These are phyloP conservation scores for Varroa destructor DNA, from an alignment of 1,140 invertebrate genomes.

Conservation along the genomic window DNA sequence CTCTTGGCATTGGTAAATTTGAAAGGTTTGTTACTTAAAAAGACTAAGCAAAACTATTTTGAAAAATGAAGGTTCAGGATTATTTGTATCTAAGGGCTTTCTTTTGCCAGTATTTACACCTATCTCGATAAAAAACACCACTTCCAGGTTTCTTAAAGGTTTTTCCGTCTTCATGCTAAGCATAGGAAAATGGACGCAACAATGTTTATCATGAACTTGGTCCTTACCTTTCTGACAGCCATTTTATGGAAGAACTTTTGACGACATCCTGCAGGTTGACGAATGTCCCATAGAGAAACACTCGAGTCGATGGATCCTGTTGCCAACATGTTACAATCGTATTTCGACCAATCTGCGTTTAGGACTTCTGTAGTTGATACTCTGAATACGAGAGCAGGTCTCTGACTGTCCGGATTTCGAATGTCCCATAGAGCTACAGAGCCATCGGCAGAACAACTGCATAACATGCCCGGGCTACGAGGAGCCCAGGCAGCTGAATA, in stretches of 20 bases:
- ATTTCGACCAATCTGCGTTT: conserved; percentile 1
- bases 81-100: too few relatives aligned
- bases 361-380: conserved; percentile 12
- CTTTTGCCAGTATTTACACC: too few relatives aligned
- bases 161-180: too few relatives aligned
- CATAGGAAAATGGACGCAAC: too few relatives aligned
- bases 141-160: too few relatives aligned
- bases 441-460: neutral
- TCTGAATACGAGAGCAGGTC: neutral
- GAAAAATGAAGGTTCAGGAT: too few relatives aligned
- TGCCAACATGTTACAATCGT: neutral
- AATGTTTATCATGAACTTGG: too few relatives aligned
- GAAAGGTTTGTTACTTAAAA: too few relatives aligned
- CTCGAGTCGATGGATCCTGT: neutral
- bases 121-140: too few relatives aligned
- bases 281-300: conserved; percentile 9
- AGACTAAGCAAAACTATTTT: too few relatives aligned
- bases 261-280: neutral
- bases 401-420: neutral
- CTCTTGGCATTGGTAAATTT: too few relatives aligned
- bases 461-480: conserved; percentile 1
- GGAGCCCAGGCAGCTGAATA: conserved; percentile 14
- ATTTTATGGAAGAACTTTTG: conserved; percentile 15
- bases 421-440: conserved; percentile 1
- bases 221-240: conserved; percentile 12